Evolutionary conservation across 2,888 invertebrate genomes (phyloP).

Genomic region (Craniophora ligustri): DNA sequence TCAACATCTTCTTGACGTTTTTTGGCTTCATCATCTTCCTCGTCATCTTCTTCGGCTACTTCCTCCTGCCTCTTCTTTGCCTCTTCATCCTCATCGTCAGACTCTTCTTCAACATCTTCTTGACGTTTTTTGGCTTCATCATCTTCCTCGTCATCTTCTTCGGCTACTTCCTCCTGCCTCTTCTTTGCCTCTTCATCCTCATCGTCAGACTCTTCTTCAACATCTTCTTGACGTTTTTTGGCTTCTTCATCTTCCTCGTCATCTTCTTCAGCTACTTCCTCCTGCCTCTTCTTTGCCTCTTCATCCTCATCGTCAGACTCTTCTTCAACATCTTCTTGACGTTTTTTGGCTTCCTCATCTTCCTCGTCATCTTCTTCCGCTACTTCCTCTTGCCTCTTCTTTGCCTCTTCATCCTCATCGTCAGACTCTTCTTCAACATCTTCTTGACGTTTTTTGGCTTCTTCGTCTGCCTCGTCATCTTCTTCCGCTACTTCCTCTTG

Average conservation of each 20-base stretch:
- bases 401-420: slow-evolving; percentile 2
- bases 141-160: slow-evolving; percentile 8
- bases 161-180: slow-evolving; percentile 13
- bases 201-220: slow-evolving; percentile 13
- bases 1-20: slow-evolving; percentile 19
- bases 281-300: slow-evolving; percentile 19
- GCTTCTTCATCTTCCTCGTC: slow-evolving; percentile 16
- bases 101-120: slow-evolving; percentile 15
- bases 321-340: slow-evolving; percentile 21
- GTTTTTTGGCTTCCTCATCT: slow-evolving; percentile 12
- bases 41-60: background rate
- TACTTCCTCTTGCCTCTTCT: slow-evolving; percentile 13
- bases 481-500: slow-evolving; percentile 17
- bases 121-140: slow-evolving; percentile 24
- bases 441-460: slow-evolving; percentile 27
- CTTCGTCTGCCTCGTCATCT: background rate
- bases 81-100: slow-evolving; percentile 4
- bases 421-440: slow-evolving; percentile 6
- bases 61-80: slow-evolving; percentile 9
- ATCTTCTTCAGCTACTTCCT: slow-evolving; percentile 22
- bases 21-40: slow-evolving; percentile 1
- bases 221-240: slow-evolving; percentile 26
- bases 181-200: slow-evolving; percentile 21
- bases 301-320: slow-evolving; percentile 18
- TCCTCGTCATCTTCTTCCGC: slow-evolving; percentile 5